Conservation (phyloP, 2,888 invertebrate genomes). For the Eurytoma adleriae region DNA sequence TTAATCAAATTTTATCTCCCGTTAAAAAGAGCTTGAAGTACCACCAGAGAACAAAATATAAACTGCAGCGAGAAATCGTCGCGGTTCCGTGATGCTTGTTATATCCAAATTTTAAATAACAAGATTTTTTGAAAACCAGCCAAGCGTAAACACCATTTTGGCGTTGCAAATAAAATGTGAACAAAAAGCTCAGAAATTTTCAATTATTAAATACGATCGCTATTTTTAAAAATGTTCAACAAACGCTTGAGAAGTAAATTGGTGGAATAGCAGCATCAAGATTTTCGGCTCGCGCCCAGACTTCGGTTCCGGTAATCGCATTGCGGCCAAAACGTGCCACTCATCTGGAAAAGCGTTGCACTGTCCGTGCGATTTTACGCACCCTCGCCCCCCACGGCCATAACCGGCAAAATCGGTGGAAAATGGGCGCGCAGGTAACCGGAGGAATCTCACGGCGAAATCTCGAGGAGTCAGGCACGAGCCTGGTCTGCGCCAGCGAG, state of each 20-base stretch:
- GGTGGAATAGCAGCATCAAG: background rate
- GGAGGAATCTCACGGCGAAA: background rate
- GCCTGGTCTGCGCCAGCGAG: background rate
- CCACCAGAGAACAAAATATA: conserved; percentile 13
- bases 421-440: conserved; percentile 14
- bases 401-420: background rate
- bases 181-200: background rate
- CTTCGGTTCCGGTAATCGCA: background rate
- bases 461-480: conserved; percentile 21
- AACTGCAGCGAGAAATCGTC: background rate
- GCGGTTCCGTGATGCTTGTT: background rate
- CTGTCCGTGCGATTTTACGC: background rate
- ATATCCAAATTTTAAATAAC: conserved; percentile 6
- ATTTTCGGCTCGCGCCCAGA: background rate
- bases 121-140: conserved; percentile 12
- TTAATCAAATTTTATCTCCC: too few species aligned
- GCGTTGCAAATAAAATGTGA: background rate
- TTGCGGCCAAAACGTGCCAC: conserved; percentile 21
- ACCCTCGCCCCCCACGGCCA: background rate
- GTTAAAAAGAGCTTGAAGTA: too few species aligned
- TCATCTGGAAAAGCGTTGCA: background rate
- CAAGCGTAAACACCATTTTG: background rate
- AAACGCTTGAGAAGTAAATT: too few species aligned
- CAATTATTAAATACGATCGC: too few species aligned
- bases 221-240: too few species aligned